Evolutionary conservation across 2,797 vertebrate genomes (phyloP).

Genomic region (Chaetodon trifasciatus): DNA sequence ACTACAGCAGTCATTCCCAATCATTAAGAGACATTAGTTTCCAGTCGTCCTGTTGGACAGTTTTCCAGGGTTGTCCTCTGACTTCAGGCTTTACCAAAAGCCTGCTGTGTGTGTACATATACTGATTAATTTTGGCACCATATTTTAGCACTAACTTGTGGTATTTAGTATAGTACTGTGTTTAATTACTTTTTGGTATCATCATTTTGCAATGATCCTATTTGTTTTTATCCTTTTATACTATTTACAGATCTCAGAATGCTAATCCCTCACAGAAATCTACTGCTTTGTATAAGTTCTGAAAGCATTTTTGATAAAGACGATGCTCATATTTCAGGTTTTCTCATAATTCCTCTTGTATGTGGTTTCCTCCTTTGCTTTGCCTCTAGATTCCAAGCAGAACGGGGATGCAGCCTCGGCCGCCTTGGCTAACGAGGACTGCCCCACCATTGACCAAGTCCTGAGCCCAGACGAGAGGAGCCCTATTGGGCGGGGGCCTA

Average conservation of each 20-base stretch:
- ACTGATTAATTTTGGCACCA: neutral
- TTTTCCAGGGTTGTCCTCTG: neutral
- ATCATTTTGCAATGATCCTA: neutral
- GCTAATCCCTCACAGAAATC: neutral
- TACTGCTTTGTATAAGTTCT: neutral
- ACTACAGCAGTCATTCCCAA: slow-evolving; percentile 1
- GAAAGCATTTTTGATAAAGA: neutral
- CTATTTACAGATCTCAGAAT: neutral
- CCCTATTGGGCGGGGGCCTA: slow-evolving; percentile 83
- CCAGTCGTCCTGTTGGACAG: neutral
- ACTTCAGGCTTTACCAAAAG: neutral
- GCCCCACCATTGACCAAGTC: slow-evolving; percentile 94
- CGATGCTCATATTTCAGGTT: neutral
- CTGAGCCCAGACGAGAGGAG: slow-evolving; percentile 93
- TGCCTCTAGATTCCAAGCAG: slow-evolving; percentile 90
- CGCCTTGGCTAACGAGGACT: slow-evolving; percentile 94
- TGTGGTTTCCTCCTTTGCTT: neutral
- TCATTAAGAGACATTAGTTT: neutral
- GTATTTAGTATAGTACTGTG: neutral
- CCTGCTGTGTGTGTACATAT: neutral
- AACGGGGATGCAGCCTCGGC: slow-evolving; percentile 94
- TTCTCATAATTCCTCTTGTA: too few species aligned
- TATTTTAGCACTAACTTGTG: neutral
- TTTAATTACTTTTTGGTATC: neutral
- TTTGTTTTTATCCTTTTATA: neutral